Conservation (phyloP, 2,113 vertebrate species). For the Spheniscus mendiculus region DNA sequence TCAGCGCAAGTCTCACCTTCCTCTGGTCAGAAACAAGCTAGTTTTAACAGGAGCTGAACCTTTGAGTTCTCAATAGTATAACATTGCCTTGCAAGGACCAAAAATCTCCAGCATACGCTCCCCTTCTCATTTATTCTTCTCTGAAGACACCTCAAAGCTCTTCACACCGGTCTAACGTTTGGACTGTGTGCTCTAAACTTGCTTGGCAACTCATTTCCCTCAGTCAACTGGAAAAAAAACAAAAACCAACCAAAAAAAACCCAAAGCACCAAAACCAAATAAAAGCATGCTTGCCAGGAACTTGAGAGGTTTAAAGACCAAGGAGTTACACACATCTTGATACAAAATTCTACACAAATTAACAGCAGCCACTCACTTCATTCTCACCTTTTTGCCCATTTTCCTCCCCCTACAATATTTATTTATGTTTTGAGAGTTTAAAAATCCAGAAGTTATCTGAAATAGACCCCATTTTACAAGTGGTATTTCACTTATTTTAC, state of each 20-base stretch:
- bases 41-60: background rate
- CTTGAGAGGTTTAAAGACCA: background rate
- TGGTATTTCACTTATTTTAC: background rate
- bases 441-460: background rate
- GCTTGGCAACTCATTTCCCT: background rate
- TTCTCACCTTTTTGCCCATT: background rate
- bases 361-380: background rate
- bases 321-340: background rate
- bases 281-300: background rate
- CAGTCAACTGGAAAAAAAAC: background rate
- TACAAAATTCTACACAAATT: background rate
- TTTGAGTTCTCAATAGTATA: background rate
- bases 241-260: no score
- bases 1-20: background rate
- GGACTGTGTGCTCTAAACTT: background rate
- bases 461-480: background rate
- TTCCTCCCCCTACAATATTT: background rate
- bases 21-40: background rate
- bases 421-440: background rate
- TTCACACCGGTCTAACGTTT: rapidly evolving
- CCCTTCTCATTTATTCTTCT: background rate
- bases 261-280: background rate
- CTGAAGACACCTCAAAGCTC: background rate
- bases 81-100: background rate
- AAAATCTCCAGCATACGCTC: background rate